A percentile compares a stretch with the other conserved stretches of the same genome.
phyloP scores from a whole-genome alignment of 2,797 vertebrate species.

The Odontamblyopus rebecca region DNA sequence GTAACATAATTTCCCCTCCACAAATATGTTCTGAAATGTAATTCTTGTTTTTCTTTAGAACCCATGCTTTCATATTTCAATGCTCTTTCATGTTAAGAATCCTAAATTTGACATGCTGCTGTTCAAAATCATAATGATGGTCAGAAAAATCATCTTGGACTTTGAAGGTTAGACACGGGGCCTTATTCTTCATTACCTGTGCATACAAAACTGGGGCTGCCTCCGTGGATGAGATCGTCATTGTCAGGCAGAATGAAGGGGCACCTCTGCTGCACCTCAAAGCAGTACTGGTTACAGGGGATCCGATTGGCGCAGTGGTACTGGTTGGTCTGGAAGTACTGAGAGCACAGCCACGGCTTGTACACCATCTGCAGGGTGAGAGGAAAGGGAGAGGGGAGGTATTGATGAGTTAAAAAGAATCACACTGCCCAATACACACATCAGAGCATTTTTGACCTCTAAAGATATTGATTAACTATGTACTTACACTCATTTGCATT shows the following conservation, averaged over 20 bases:
- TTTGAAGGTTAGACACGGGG: not conserved
- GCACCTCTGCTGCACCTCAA: constrained; percentile 98
- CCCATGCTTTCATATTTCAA: not conserved
- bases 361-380: constrained; percentile 87
- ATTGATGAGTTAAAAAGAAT: constrained; percentile 51
- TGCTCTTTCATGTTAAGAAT: not conserved
- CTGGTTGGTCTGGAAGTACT: constrained; percentile 98
- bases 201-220: constrained; percentile 99
- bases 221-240: constrained; percentile 97
- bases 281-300: constrained; percentile 98
- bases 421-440: constrained; percentile 30
- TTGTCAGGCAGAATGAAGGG: constrained; percentile 99
- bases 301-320: constrained; percentile 96
- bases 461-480: constrained; percentile 36
- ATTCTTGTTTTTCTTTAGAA: no score
- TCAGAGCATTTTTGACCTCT: constrained; percentile 56
- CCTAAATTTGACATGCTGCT: not conserved
- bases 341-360: constrained; percentile 99
- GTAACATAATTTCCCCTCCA: not conserved
- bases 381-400: constrained; percentile 12
- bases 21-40: no score
- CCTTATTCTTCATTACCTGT: constrained; percentile 81
- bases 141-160: not conserved
- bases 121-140: not conserved
- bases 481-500: constrained; percentile 28